Conservation (phyloP, 2,113 vertebrate species). For the Trachemys scripta region DNA sequence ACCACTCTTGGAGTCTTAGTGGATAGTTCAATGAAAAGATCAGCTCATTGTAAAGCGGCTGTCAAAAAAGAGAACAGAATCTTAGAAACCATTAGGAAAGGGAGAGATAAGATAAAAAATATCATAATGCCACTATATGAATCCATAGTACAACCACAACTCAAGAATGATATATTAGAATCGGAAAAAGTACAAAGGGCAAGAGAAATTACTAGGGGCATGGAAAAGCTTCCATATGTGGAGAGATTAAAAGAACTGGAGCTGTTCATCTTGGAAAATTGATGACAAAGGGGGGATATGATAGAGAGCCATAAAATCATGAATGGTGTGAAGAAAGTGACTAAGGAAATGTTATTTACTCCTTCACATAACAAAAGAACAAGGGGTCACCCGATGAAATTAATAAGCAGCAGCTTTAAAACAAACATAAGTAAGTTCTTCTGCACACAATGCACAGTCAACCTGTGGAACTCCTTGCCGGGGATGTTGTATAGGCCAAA, state of each 20-base stretch:
- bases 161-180: too few species aligned
- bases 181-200: too few species aligned
- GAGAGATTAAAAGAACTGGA: neutral
- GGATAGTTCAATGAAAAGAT: neutral
- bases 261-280: neutral
- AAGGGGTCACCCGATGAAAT: neutral
- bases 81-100: neutral
- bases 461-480: neutral
- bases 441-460: neutral
- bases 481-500: neutral
- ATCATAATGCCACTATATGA: too few species aligned
- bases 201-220: too few species aligned
- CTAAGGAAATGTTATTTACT: neutral
- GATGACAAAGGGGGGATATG: neutral
- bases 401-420: neutral
- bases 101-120: too few species aligned
- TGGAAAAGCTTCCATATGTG: too few species aligned
- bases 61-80: neutral
- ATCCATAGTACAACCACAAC: too few species aligned
- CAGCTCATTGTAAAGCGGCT: neutral
- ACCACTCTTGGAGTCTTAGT: neutral
- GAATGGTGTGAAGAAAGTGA: neutral
- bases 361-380: neutral
- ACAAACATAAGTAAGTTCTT: neutral
- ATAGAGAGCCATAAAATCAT: neutral